Evolutionary conservation across 2,113 vertebrate genomes (phyloP).

Genomic region (Corvus moneduloides): DNA sequence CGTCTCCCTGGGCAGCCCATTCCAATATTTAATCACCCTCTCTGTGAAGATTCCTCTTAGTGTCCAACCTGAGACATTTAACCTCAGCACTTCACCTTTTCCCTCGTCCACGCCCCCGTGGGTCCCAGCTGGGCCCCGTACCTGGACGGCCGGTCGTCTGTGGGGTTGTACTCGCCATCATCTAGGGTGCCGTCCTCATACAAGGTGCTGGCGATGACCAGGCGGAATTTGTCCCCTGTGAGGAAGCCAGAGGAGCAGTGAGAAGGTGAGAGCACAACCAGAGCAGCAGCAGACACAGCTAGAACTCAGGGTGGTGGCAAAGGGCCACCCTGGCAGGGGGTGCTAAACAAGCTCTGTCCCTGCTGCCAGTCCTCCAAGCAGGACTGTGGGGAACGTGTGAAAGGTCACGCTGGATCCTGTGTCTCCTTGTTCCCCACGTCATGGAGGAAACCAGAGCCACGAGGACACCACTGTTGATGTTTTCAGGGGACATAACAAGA

Average conservation of each 20-base stretch:
- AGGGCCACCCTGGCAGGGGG: accelerated
- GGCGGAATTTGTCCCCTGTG: slow-evolving; percentile 93
- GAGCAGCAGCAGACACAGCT: too few species aligned
- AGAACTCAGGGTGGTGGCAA: neutral
- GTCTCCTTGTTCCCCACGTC: neutral
- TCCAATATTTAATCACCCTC: neutral
- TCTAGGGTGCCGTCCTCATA: slow-evolving; percentile 97
- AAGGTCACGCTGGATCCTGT: neutral
- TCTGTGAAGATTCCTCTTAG: neutral
- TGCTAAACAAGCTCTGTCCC: neutral
- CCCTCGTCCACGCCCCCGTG: accelerated
- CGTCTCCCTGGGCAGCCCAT: neutral
- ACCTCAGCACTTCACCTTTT: neutral
- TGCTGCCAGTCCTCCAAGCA: neutral
- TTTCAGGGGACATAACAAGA: neutral
- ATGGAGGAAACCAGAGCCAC: accelerated
- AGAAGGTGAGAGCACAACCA: neutral
- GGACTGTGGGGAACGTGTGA: accelerated
- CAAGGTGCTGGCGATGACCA: slow-evolving; percentile 96
- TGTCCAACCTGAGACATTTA: neutral
- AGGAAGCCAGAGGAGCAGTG: neutral
- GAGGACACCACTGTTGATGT: neutral
- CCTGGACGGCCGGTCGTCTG: slow-evolving; percentile 94
- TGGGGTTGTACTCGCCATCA: slow-evolving; percentile 94
- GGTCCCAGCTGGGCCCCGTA: neutral